These are phyloP conservation scores for Radopholus similis DNA, from an alignment of 1,140 invertebrate genomes.

Conservation along the genomic window DNA sequence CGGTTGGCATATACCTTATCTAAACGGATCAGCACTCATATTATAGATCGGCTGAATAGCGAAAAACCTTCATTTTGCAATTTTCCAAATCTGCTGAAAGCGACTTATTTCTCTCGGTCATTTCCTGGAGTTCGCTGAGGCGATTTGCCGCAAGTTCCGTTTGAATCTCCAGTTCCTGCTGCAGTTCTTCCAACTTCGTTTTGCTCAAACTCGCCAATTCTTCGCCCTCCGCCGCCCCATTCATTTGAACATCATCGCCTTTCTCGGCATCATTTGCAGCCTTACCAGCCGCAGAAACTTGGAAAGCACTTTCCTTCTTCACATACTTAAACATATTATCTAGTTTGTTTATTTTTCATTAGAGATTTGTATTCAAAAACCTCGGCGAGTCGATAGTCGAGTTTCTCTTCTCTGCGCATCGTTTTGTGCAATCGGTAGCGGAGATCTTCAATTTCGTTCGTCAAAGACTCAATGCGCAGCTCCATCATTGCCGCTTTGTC, in stretches of 20 bases:
- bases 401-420: slow-evolving; percentile 32
- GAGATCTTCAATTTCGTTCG: slow-evolving; percentile 39
- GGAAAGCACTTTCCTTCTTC: slow-evolving; percentile 16
- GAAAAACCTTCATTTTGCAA: slow-evolving; percentile 33
- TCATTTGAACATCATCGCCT: slow-evolving; percentile 2
- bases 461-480: slow-evolving; percentile 22
- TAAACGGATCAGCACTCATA: slow-evolving; percentile 2
- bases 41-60: neutral
- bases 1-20: slow-evolving; percentile 36
- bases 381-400: slow-evolving; percentile 36
- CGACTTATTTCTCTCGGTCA: slow-evolving; percentile 35
- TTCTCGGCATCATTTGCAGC: neutral
- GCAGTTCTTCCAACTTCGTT: slow-evolving; percentile 42
- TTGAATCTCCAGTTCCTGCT: slow-evolving; percentile 37
- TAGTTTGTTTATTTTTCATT: neutral
- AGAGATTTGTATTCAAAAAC: slow-evolving; percentile 24
- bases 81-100: slow-evolving; percentile 32
- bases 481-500: slow-evolving; percentile 42
- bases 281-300: slow-evolving; percentile 15
- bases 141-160: slow-evolving; percentile 38
- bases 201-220: slow-evolving; percentile 33
- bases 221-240: slow-evolving; percentile 5
- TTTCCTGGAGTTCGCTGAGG: slow-evolving; percentile 35
- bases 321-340: slow-evolving; percentile 18
- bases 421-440: slow-evolving; percentile 39